Evolutionary conservation across 2,113 vertebrate species (phyloP).

Genomic region (Gila orcuttii): DNA sequence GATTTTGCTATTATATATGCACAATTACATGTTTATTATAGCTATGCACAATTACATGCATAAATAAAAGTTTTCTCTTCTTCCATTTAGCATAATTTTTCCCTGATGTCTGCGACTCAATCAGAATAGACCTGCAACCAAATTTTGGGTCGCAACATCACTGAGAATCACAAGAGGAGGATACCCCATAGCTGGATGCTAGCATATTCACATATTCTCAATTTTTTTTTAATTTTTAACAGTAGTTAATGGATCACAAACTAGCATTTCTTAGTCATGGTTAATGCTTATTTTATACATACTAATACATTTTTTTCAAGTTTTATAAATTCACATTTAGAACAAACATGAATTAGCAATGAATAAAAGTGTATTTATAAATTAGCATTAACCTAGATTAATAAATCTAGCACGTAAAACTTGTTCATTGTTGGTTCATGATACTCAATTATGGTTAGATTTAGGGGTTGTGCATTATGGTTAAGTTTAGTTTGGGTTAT

Average conservation of each 20-base stretch:
- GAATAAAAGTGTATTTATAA: not conserved
- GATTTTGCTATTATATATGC: not conserved
- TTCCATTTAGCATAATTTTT: not conserved
- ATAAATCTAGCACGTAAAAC: not conserved
- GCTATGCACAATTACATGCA: not conserved
- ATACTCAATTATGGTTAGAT: not conserved
- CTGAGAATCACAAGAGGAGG: not conserved
- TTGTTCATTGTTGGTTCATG: not conserved
- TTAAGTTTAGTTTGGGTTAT: not conserved
- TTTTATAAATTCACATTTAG: not conserved
- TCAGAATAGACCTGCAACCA: not conserved
- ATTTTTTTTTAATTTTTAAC: not conserved
- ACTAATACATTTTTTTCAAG: not conserved
- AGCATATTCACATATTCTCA: not conserved
- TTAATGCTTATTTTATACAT: not conserved
- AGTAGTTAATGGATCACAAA: not conserved
- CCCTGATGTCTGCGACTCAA: not conserved
- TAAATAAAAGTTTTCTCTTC: not conserved
- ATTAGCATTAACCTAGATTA: not conserved
- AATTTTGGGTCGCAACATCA: not conserved
- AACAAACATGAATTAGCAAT: not conserved
- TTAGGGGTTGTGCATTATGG: not conserved
- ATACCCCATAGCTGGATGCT: not conserved
- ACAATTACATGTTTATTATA: not conserved
- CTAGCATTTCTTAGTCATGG: not conserved